Evolutionary conservation across 2,797 vertebrate species (phyloP), one percentile per base, ranked within the genome.

Genomic region (Apogon talboti): DNA sequence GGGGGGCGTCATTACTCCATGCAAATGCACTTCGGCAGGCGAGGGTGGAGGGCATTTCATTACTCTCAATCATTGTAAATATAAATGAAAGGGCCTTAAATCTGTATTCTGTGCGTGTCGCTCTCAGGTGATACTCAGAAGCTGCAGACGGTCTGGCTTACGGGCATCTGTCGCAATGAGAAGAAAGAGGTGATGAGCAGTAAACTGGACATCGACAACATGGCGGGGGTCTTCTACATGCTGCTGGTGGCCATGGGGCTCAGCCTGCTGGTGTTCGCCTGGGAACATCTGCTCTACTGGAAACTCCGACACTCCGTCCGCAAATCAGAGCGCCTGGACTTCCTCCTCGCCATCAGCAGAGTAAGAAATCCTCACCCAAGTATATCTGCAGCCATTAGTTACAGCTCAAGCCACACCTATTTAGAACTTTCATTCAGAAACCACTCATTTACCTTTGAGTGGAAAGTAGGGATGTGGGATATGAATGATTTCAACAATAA

Each of bases 171-270:
- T 80, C 96, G 98, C 8, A 99, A 98, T 0, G 98, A 99, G 92
- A 99, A 99, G 94, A 99, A 98, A 0, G 98, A 99, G 84, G 98
- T 97, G 67, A 98, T 99, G 95, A 99, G 97, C 93, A 98, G 96
- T 70, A 99, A 99, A 85, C 90, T 99, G 81, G 98, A 99, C 87
- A 98, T 99, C 0, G 98, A 99, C 92, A 99, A 99, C 92, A 99
- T 98, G 97, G 97, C 97, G 0, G 97, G 97, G 0, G 97, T 98
- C 47, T 99, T 98, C 93, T 98, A 99, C 90, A 99, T 99, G 97
- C 93, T 99, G 85, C 91, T 99, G 2, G 98, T 99, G 71, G 97
- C 97, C 81, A 98, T 99, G 97, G 98, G 97, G 44, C 94, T 99
- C 66, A 98, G 97, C 70, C 91, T 99, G 78, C 92, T 99, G 80